These are phyloP conservation scores for Theonella swinhoei DNA, from an alignment of 37 sponge, comb jelly and placozoan genomes.

Conservation along the genomic window DNA sequence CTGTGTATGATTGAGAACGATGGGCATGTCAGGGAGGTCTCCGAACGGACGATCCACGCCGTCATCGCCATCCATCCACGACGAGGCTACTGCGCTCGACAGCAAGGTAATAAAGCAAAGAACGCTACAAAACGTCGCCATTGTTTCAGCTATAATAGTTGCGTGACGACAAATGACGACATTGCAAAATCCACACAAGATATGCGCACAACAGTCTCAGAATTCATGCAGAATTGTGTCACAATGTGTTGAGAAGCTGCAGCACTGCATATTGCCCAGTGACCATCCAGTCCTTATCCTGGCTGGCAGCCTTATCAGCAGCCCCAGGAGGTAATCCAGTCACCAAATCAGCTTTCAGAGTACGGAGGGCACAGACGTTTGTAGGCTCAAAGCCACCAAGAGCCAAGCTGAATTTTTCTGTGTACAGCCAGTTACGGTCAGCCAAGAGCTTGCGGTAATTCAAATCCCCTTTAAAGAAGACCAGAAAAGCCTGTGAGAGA, in stretches of 20 bases:
- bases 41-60: conserved; percentile 65
- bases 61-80: conserved; percentile 67
- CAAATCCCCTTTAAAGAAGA: conserved; percentile 97
- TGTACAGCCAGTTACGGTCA: conserved; percentile 95
- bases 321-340: conserved; percentile 74
- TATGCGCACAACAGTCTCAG: too few relatives aligned
- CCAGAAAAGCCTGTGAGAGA: conserved; percentile 68
- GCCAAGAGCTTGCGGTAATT: conserved; percentile 97
- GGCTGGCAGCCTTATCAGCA: conserved; percentile 63
- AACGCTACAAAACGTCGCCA: too few relatives aligned
- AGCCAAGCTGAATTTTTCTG: conserved; percentile 66
- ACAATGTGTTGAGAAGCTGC: conserved; percentile 51
- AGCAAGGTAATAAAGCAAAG: too few relatives aligned
- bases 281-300: conserved; percentile 87
- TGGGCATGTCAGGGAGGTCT: conserved; percentile 58
- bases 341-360: conserved; percentile 97
- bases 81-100: too few relatives aligned
- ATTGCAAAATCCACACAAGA: too few relatives aligned
- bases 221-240: too few relatives aligned
- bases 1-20: neutral
- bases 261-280: conserved; percentile 87
- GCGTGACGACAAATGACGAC: too few relatives aligned
- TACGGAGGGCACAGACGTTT: conserved; percentile 86
- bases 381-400: conserved; percentile 90
- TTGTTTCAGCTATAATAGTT: too few relatives aligned